Conservation (phyloP, 1,140 invertebrate genomes). For the Drosophila jambulina region DNA sequence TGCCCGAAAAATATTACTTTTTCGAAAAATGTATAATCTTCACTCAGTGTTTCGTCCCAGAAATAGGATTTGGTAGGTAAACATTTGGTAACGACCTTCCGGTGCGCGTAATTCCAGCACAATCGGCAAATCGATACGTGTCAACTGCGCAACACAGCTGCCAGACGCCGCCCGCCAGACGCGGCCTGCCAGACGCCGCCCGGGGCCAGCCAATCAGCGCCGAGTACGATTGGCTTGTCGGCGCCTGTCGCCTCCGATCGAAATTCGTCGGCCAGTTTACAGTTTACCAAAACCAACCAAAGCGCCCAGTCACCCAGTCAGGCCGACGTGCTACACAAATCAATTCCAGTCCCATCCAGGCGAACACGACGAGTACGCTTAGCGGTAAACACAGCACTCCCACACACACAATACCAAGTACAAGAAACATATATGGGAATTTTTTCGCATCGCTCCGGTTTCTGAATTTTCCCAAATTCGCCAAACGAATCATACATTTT, state of each 20-base stretch:
- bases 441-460: slow-evolving; percentile 36
- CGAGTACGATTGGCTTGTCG: slow-evolving; percentile 27
- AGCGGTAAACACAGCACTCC: slow-evolving; percentile 70
- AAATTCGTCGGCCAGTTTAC: slow-evolving; percentile 51
- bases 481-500: slow-evolving; percentile 37
- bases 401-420: slow-evolving; percentile 14
- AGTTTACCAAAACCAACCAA: slow-evolving; percentile 60
- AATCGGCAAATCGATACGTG: background rate
- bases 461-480: slow-evolving; percentile 7
- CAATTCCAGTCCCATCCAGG: slow-evolving; percentile 48
- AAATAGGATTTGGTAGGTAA: background rate
- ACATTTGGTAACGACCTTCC: no score
- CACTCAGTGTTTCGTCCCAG: fast-evolving
- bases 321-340: slow-evolving; percentile 3
- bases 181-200: slow-evolving; percentile 70
- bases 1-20: background rate
- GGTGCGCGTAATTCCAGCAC: background rate
- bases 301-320: slow-evolving; percentile 32
- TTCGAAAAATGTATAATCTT: background rate
- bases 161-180: slow-evolving; percentile 70
- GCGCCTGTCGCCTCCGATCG: slow-evolving; percentile 34
- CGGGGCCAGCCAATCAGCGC: slow-evolving; percentile 46
- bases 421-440: slow-evolving; percentile 13
- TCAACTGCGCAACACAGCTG: slow-evolving; percentile 30
- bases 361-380: slow-evolving; percentile 67